Conservation (phyloP, 2,888 invertebrate species). For the Andrena praecox region DNA sequence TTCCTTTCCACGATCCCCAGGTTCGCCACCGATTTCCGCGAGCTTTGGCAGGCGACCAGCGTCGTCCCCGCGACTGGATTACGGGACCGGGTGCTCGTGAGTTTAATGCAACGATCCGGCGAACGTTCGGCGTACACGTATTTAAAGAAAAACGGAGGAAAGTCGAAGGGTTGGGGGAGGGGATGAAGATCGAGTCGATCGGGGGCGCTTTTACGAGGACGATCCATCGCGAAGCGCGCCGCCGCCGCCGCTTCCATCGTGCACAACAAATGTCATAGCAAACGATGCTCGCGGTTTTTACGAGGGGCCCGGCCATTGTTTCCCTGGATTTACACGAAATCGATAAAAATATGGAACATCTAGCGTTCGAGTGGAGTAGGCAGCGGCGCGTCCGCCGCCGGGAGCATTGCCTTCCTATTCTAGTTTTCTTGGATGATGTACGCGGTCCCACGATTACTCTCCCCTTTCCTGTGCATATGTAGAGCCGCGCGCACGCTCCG, state of each 20-base stretch:
- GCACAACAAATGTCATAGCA: conserved; percentile 61
- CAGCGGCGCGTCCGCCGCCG: conserved; percentile 53
- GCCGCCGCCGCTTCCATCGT: conserved; percentile 28
- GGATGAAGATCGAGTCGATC: conserved; percentile 38
- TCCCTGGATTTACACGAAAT: conserved; percentile 81
- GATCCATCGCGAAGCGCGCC: conserved; percentile 43
- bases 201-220: conserved; percentile 52
- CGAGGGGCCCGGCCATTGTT: conserved; percentile 65
- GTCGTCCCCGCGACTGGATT: neutral
- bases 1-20: neutral
- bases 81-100: neutral
- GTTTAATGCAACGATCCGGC: conserved; percentile 15
- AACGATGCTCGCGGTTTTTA: conserved; percentile 64
- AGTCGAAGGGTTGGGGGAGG: no score
- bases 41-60: conserved; percentile 12
- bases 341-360: conserved; percentile 82
- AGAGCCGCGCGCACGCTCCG: conserved; percentile 5
- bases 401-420: conserved; percentile 63
- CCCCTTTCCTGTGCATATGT: neutral
- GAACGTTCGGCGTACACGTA: neutral
- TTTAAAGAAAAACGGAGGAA: neutral
- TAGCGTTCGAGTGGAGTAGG: conserved; percentile 68
- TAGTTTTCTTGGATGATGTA: conserved; percentile 65
- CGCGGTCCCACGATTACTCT: conserved; percentile 57
- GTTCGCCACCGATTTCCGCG: neutral